phyloP scores from a whole-genome alignment of 2,797 vertebrate species.

The Sebastes nivosus region DNA sequence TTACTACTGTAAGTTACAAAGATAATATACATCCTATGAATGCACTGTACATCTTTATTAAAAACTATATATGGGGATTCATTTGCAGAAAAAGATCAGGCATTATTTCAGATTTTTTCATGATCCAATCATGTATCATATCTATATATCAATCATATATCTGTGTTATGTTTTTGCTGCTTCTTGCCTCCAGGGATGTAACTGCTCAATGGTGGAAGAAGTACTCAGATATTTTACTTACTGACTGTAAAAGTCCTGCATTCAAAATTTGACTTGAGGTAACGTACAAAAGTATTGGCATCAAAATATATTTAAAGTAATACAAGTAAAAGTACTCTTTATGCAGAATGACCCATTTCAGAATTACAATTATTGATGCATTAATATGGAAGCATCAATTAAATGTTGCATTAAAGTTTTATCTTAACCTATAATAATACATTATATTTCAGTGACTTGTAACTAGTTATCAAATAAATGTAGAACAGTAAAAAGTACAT shows the following conservation, averaged over 20 bases:
- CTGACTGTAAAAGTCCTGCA: background rate
- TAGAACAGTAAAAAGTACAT: no score
- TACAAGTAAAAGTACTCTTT: no score
- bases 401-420: no score
- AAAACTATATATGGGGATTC: background rate
- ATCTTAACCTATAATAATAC: background rate
- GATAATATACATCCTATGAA: background rate
- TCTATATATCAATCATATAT: background rate
- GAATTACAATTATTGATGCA: no score
- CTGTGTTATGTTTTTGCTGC: background rate
- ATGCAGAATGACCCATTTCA: no score
- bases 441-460: background rate
- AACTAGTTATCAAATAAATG: no score
- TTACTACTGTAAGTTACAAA: background rate
- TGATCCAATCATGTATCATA: background rate
- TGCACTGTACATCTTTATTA: background rate
- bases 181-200: background rate
- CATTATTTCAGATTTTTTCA: background rate
- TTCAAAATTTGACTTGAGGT: background rate
- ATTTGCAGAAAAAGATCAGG: background rate
- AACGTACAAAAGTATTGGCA: background rate
- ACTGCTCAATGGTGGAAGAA: background rate
- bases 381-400: no score
- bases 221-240: background rate
- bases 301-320: background rate